Evolutionary conservation across 2,113 vertebrate species (phyloP).

Genomic region (Sturnira hondurensis): DNA sequence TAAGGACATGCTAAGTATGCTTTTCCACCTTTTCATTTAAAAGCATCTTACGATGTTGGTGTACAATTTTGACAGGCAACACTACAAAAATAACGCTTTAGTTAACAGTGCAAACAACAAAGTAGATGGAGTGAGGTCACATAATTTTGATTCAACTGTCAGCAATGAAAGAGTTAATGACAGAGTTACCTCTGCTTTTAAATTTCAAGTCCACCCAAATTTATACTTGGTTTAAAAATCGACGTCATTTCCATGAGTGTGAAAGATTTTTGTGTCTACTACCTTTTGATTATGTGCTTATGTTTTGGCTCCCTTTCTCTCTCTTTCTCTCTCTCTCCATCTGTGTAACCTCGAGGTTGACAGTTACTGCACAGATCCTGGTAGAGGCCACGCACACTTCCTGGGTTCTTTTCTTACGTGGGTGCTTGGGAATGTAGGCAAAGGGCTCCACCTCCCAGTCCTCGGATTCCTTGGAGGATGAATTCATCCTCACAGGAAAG

Average conservation of each 20-base stretch:
- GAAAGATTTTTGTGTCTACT: neutral
- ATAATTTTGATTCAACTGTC: neutral
- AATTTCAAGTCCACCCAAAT: neutral
- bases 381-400: neutral
- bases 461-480: neutral
- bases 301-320: neutral
- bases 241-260: neutral
- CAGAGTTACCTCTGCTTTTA: neutral
- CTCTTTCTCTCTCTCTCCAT: neutral
- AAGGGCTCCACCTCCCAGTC: neutral
- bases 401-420: neutral
- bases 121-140: neutral
- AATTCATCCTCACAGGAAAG: neutral
- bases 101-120: neutral
- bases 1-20: neutral
- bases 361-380: neutral
- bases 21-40: neutral
- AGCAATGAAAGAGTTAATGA: neutral
- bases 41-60: neutral
- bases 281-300: neutral
- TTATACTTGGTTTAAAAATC: neutral
- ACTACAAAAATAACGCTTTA: neutral
- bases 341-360: neutral
- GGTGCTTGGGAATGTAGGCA: neutral
- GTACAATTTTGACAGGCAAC: neutral